Base-by-base conservation (phyloP, 2,113 vertebrate species). In the Elanoides forficatus region DNA sequence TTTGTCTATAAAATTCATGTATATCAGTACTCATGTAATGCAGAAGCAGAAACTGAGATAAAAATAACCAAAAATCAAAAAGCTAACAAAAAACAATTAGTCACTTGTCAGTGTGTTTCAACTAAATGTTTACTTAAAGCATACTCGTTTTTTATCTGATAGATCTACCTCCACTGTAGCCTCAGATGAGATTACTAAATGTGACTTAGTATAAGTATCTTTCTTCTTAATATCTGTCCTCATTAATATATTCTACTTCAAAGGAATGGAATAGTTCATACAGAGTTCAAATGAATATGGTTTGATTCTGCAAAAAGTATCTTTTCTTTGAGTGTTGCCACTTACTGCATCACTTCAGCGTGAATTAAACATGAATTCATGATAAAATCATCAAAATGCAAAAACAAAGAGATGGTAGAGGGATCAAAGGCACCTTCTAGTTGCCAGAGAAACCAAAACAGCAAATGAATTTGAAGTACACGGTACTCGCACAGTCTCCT, bases 321-420 rank as follows among this genome's bases (percentile, higher is more conserved):
- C 50, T 89, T 86, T 81, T 96, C 91, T 93, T 93, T 92, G 82
- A 97, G 95, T 89, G 88, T 92, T 96, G 80, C 85, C 96, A 96
- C 96, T 98, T 97, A 94, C 72, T 86, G 94, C 93, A 96, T 96
- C 93, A 91, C 66, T 93, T 94, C 85, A 82, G 65, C 3, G 43
- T 97, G 95, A 98, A 97, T 97, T 97, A 97, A 97, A 97, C 86
- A 98, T 97, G 85, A 97, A 95, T 95, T 97, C 92, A 97, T 95
- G 92, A 97, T 95, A 97, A 97, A 97, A 97, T 96, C 95, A 96
- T 96, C 97, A 97, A 97, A 96, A 98, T 97, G 96, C 92, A 97
- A 97, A 98, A 95, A 74, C 84, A 95, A 96, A 97, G 91, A 93
- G 88, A 86, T 13, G 42, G 94, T 81, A 88, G 56, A 91, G 22